Conservation (phyloP, 2,888 invertebrate genomes). For the Sceliomorpha sp. region DNA sequence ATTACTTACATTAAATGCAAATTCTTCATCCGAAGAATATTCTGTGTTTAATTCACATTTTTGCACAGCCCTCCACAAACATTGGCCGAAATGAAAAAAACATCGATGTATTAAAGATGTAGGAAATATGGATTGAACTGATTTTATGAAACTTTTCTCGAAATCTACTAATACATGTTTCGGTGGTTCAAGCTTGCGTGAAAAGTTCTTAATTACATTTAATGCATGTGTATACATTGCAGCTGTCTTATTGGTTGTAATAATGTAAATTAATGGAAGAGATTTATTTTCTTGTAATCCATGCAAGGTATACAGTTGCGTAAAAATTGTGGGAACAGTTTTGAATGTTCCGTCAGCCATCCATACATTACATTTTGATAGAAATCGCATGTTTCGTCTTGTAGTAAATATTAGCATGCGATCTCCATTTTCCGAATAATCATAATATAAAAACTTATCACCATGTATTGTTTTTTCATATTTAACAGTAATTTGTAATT, state of each 20-base stretch:
- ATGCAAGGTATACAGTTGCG: constrained; percentile 8
- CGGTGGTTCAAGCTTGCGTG: background rate
- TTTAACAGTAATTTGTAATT: too few species aligned
- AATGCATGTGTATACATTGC: background rate
- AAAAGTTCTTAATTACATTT: background rate
- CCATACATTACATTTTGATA: constrained; percentile 9
- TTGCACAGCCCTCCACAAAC: constrained; percentile 6
- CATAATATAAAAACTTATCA: background rate
- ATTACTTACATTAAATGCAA: constrained; percentile 1
- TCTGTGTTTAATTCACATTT: background rate
- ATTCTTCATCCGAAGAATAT: constrained; percentile 5
- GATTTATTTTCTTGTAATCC: constrained; percentile 2
- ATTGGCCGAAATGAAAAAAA: constrained; percentile 6
- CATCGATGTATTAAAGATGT: background rate
- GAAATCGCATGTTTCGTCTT: background rate
- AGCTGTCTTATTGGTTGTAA: background rate
- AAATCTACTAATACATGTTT: constrained; percentile 2
- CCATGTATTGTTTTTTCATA: background rate
- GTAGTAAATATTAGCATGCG: background rate
- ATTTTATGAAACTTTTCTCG: constrained; percentile 8
- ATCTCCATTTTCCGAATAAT: background rate
- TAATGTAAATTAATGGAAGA: background rate
- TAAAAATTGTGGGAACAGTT: constrained; percentile 3
- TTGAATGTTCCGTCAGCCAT: constrained; percentile 7
- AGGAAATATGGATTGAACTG: background rate